phyloP scores from a whole-genome alignment of 2,113 vertebrate genomes.

The Bambusicola thoracicus region DNA sequence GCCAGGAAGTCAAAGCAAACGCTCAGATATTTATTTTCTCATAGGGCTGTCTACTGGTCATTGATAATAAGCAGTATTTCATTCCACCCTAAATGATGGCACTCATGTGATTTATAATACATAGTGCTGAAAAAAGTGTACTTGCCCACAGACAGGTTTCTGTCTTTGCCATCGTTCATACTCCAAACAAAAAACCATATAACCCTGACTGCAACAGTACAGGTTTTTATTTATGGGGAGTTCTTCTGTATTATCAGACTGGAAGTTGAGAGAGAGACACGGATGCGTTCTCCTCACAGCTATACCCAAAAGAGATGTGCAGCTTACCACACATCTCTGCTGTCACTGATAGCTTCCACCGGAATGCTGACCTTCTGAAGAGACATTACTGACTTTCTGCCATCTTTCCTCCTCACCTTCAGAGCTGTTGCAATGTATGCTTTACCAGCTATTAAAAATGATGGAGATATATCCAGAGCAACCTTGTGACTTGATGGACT shows the following conservation, averaged over 20 bases:
- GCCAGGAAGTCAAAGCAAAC: background rate
- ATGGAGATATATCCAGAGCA: background rate
- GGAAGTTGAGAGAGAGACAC: background rate
- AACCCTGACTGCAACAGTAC: background rate
- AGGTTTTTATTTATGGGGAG: background rate
- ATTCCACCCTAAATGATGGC: background rate
- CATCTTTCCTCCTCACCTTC: background rate
- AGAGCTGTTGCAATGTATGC: background rate
- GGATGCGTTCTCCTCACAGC: background rate
- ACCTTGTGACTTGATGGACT: background rate
- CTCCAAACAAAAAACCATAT: too few species aligned
- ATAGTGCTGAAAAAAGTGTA: background rate
- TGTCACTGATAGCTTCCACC: background rate
- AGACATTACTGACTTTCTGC: background rate
- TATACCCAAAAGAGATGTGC: background rate
- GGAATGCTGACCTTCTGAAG: background rate
- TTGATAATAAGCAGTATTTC: background rate
- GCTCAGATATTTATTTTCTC: background rate
- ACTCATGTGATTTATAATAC: background rate
- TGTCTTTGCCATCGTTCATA: background rate
- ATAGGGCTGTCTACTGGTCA: background rate
- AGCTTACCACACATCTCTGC: background rate
- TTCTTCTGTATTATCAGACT: background rate
- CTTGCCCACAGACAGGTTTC: background rate
- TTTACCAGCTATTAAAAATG: background rate